Evolutionary conservation across 2,888 invertebrate genomes (phyloP).

Genomic region (Glomeris marginata): DNA sequence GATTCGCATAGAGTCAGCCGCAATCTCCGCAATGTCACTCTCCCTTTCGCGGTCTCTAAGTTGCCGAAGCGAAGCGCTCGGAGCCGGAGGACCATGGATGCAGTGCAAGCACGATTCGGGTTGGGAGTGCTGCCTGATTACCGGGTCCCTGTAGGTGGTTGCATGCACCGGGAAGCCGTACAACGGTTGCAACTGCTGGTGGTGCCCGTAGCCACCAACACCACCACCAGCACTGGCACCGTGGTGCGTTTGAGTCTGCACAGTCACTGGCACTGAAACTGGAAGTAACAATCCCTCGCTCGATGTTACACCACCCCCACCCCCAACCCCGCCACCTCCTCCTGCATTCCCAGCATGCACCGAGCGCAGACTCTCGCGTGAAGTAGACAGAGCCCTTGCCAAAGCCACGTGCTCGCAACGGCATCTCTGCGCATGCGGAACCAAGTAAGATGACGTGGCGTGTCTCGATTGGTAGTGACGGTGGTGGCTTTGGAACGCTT

Average conservation of each 20-base stretch:
- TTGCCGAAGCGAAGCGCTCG: slow-evolving; percentile 70
- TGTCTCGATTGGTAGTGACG: neutral
- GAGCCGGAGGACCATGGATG: slow-evolving; percentile 19
- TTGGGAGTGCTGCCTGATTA: slow-evolving; percentile 77
- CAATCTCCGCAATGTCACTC: slow-evolving; percentile 85
- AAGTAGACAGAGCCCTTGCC: slow-evolving; percentile 59
- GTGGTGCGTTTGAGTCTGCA: slow-evolving; percentile 12
- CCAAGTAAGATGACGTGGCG: neutral
- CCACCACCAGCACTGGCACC: slow-evolving; percentile 21
- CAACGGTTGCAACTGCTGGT: slow-evolving; percentile 54
- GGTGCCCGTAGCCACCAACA: slow-evolving; percentile 35
- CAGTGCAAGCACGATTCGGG: slow-evolving; percentile 45
- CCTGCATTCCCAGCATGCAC: slow-evolving; percentile 32
- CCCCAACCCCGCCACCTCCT: slow-evolving; percentile 3
- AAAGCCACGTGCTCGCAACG: slow-evolving; percentile 29
- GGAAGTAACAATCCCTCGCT: slow-evolving; percentile 10
- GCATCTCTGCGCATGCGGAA: slow-evolving; percentile 14
- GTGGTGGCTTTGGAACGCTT: slow-evolving; percentile 2
- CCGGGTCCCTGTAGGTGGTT: slow-evolving; percentile 38
- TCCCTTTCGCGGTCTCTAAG: slow-evolving; percentile 50
- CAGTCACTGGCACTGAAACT: slow-evolving; percentile 4
- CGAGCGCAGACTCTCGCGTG: slow-evolving; percentile 63
- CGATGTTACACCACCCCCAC: slow-evolving; percentile 14
- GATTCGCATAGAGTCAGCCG: slow-evolving; percentile 85
- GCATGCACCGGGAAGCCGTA: slow-evolving; percentile 41